Conservation (phyloP, 2,797 vertebrate genomes). For the Acanthis flammea region DNA sequence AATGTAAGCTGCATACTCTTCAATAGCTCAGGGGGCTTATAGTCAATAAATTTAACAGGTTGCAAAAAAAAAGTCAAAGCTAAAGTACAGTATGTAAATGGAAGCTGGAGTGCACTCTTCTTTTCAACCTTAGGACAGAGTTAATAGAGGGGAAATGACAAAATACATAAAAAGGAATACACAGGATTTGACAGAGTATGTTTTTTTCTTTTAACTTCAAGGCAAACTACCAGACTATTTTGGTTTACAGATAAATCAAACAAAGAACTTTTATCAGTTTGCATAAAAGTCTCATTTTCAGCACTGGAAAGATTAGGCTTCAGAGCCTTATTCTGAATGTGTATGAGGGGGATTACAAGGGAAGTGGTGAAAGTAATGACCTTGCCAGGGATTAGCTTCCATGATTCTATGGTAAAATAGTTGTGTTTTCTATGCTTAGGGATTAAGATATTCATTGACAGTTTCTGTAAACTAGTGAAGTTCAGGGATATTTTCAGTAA, state of each 20-base stretch:
- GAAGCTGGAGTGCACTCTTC: slow-evolving; percentile 39
- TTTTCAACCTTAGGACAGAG: slow-evolving; percentile 62
- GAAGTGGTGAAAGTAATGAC: neutral
- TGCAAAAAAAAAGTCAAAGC: slow-evolving; percentile 46
- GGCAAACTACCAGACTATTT: slow-evolving; percentile 59
- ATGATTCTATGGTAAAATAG: neutral
- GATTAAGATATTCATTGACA: slow-evolving; percentile 21
- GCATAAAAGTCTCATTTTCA: slow-evolving; percentile 53
- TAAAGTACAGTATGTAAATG: slow-evolving; percentile 65
- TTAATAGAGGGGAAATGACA: slow-evolving; percentile 73
- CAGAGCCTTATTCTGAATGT: neutral
- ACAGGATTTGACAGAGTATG: slow-evolving; percentile 50
- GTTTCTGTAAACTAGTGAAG: neutral
- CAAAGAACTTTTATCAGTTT: slow-evolving; percentile 46
- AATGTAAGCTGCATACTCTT: slow-evolving; percentile 27
- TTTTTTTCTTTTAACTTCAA: slow-evolving; percentile 49
- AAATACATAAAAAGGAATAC: slow-evolving; percentile 51
- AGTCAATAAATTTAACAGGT: slow-evolving; percentile 74
- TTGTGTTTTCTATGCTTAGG: neutral
- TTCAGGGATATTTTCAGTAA: neutral
- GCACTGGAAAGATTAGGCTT: slow-evolving; percentile 23
- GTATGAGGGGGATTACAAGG: neutral
- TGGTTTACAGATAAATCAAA: slow-evolving; percentile 56
- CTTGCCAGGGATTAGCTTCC: slow-evolving; percentile 33
- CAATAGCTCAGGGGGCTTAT: slow-evolving; percentile 59